phyloP scores from a whole-genome alignment of 2,797 vertebrate genomes.

The Eremophila alpestris region DNA sequence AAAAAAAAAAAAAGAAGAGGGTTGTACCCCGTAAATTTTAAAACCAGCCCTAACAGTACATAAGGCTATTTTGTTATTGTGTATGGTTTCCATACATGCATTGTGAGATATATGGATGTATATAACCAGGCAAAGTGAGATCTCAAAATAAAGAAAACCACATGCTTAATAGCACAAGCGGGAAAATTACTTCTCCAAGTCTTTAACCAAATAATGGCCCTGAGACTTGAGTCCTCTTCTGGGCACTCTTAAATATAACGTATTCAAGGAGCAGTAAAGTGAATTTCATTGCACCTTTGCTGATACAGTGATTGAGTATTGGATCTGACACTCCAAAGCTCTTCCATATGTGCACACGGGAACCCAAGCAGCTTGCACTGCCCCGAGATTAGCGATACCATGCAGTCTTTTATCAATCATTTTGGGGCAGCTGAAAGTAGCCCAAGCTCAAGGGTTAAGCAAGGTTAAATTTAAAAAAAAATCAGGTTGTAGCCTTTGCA shows the following conservation, averaged over 20 bases:
- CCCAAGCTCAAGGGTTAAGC: slow-evolving; percentile 22
- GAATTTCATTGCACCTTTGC: slow-evolving; percentile 66
- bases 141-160: slow-evolving; percentile 73
- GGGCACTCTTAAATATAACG: background rate
- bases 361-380: background rate
- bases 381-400: background rate
- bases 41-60: slow-evolving; percentile 55
- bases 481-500: background rate
- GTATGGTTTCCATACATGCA: slow-evolving; percentile 64
- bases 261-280: slow-evolving; percentile 53
- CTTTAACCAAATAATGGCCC: slow-evolving; percentile 62
- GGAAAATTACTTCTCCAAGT: slow-evolving; percentile 62
- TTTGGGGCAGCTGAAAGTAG: background rate
- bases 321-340: slow-evolving; percentile 38
- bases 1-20: background rate
- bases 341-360: slow-evolving; percentile 14
- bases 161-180: slow-evolving; percentile 68
- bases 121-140: slow-evolving; percentile 59
- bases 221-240: slow-evolving; percentile 32
- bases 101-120: slow-evolving; percentile 65
- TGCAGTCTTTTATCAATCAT: background rate
- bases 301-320: slow-evolving; percentile 17
- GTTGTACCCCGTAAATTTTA: slow-evolving; percentile 73
- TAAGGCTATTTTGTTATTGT: slow-evolving; percentile 64
- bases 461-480: slow-evolving; percentile 37